phyloP scores from a whole-genome alignment of 64 coral and sea anemone species.

The Pocillopora verrucosa region DNA sequence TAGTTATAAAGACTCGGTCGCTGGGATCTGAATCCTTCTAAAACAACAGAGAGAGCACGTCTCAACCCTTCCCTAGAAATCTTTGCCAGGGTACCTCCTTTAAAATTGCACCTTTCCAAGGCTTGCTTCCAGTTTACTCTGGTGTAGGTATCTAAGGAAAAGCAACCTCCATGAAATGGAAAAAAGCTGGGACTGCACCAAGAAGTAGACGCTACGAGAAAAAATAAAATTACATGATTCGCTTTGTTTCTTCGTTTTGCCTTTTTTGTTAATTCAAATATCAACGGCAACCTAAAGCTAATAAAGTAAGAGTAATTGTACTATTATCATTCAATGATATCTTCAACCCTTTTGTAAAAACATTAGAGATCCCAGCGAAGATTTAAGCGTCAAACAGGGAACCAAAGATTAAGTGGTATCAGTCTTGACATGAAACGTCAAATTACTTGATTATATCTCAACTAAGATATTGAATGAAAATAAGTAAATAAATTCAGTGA shows the following conservation, averaged over 20 bases:
- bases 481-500: no score
- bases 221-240: no score
- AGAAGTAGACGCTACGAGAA: neutral
- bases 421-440: no score
- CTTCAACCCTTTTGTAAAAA: no score
- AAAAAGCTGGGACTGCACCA: neutral
- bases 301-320: no score
- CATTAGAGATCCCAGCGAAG: no score
- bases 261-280: neutral
- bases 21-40: neutral
- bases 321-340: no score
- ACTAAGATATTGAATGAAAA: no score
- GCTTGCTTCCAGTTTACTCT: neutral
- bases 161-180: conserved; percentile 8
- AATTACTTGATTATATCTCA: no score
- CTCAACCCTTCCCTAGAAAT: neutral
- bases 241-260: no score
- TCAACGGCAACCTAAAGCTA: neutral
- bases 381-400: no score
- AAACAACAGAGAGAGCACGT: neutral
- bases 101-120: neutral
- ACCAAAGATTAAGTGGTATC: no score
- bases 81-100: conserved; percentile 6
- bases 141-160: neutral
- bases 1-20: neutral